Conservation (phyloP, 2,888 invertebrate species). For the Rhamnusium bicolor region DNA sequence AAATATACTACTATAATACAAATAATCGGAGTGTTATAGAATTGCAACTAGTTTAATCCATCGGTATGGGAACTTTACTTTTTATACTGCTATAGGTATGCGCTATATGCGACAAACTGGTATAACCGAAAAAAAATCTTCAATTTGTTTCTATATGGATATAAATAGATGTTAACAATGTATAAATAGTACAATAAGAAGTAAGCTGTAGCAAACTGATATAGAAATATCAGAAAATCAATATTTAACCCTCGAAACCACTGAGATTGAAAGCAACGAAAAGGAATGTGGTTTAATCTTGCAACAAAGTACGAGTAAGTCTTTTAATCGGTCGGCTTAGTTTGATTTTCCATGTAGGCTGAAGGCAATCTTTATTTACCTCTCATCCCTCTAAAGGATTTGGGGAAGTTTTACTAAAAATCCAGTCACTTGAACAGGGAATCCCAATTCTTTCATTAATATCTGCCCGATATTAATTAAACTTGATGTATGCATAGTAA, state of each 20-base stretch:
- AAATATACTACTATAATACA: too few relatives aligned
- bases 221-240: constrained; percentile 6
- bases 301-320: constrained; percentile 23
- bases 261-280: constrained; percentile 16
- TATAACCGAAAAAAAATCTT: too few relatives aligned
- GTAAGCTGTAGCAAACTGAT: background rate
- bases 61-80: too few relatives aligned
- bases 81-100: too few relatives aligned
- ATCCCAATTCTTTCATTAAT: background rate
- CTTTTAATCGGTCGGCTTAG: constrained; percentile 31
- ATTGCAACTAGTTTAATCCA: too few relatives aligned
- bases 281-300: constrained; percentile 26
- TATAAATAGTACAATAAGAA: background rate
- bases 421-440: background rate
- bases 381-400: constrained; percentile 8
- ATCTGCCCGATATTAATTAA: background rate
- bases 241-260: constrained; percentile 22
- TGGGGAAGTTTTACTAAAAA: background rate
- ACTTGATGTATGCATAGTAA: background rate
- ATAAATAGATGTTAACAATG: background rate
- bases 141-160: too few relatives aligned
- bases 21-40: too few relatives aligned
- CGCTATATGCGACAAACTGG: too few relatives aligned
- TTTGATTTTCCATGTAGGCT: constrained; percentile 28
- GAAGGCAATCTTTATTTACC: constrained; percentile 10